A percentile compares a stretch with the other conserved stretches of the same genome.
Evolutionary conservation across 2,113 vertebrate species (phyloP).

Genomic region (Aleadryas rufinucha): DNA sequence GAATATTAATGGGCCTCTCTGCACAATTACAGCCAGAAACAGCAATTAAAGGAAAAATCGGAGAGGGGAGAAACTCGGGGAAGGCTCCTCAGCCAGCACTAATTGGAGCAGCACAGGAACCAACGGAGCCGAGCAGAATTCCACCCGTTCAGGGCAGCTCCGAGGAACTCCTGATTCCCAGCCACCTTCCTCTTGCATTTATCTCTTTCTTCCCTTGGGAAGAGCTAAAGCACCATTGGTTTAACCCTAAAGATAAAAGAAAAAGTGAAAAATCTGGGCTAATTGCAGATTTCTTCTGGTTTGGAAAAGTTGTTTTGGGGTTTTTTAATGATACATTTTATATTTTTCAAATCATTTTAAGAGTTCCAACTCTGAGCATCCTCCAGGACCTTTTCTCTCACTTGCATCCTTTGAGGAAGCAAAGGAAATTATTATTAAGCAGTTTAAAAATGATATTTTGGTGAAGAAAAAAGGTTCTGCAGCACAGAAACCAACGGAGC

Average conservation of each 20-base stretch:
- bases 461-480: neutral
- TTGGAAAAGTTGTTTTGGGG: neutral
- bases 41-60: constrained; percentile 17
- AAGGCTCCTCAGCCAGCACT: neutral
- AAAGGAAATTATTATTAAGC: neutral
- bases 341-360: neutral
- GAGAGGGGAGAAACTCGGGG: neutral
- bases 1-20: constrained; percentile 6
- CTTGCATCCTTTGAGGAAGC: neutral
- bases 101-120: neutral
- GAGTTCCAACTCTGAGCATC: neutral
- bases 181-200: neutral
- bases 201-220: neutral
- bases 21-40: constrained; percentile 12
- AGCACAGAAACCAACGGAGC: neutral
- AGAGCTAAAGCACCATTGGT: neutral
- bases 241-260: neutral
- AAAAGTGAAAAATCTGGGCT: fast-evolving
- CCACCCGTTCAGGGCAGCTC: neutral
- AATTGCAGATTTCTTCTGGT: neutral
- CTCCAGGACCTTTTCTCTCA: neutral
- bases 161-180: neutral
- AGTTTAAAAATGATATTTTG: neutral
- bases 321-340: neutral
- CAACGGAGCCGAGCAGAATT: neutral